phyloP scores from a whole-genome alignment of 2,888 invertebrate species.

The Xiphydria camelus region DNA sequence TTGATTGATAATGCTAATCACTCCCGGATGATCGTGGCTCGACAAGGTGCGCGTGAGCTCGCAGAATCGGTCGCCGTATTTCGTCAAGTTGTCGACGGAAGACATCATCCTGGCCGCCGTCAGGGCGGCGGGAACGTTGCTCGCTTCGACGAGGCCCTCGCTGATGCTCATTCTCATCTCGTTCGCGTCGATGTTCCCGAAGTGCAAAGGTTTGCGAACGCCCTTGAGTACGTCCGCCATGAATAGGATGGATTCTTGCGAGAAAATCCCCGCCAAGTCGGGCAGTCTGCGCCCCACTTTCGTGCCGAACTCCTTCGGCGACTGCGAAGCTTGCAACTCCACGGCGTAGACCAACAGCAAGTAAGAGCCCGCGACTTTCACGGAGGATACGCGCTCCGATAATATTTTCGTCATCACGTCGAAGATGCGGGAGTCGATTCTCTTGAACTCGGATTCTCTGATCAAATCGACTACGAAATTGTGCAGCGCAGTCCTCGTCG shows the following conservation, averaged over 20 bases:
- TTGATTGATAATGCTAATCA: slow-evolving; percentile 10
- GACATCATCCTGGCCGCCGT: slow-evolving; percentile 20
- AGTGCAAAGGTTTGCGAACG: no score
- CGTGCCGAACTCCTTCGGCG: slow-evolving; percentile 9
- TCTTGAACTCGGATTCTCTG: neutral
- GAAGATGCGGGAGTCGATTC: slow-evolving; percentile 9
- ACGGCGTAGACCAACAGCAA: slow-evolving; percentile 20
- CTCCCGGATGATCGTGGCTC: slow-evolving; percentile 10
- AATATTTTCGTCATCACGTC: slow-evolving; percentile 23
- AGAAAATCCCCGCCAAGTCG: slow-evolving; percentile 13
- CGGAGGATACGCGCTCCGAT: slow-evolving; percentile 19
- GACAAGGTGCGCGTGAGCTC: slow-evolving; percentile 11
- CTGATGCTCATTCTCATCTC: slow-evolving; percentile 7
- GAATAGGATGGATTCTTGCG: slow-evolving; percentile 16
- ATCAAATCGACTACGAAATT: neutral
- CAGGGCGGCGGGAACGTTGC: slow-evolving; percentile 6
- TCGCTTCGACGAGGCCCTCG: slow-evolving; percentile 14
- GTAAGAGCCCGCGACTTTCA: slow-evolving; percentile 25
- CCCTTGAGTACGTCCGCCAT: slow-evolving; percentile 14
- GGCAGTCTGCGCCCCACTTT: slow-evolving; percentile 14
- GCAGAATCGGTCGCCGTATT: slow-evolving; percentile 1
- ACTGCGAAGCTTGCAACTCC: neutral
- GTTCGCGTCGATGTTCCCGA: neutral
- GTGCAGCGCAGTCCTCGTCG: slow-evolving; percentile 21
- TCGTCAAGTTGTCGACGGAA: no score